Percentiles rank a stretch among this genome's conserved stretches.
These are phyloP conservation scores for Acrobasis suavella DNA, from an alignment of 2,888 invertebrate species.

Conservation along the genomic window DNA sequence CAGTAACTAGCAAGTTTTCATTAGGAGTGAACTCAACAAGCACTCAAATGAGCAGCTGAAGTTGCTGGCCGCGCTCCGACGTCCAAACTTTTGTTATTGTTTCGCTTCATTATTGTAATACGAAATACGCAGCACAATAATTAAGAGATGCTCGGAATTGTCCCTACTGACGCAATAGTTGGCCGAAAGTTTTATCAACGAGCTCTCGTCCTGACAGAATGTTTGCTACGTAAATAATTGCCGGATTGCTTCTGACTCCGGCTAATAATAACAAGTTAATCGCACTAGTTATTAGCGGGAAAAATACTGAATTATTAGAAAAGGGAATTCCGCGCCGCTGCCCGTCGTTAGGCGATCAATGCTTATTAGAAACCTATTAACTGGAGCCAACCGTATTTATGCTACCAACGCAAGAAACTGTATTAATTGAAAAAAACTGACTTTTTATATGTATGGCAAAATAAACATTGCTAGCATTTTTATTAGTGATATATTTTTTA, in stretches of 20 bases:
- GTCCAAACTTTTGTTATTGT: slow-evolving; percentile 81
- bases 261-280: slow-evolving; percentile 66
- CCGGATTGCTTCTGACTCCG: slow-evolving; percentile 55
- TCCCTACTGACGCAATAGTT: slow-evolving; percentile 71
- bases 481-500: not conserved
- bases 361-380: slow-evolving; percentile 61
- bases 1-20: slow-evolving; percentile 76
- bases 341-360: slow-evolving; percentile 44
- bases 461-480: not conserved
- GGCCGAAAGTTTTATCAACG: slow-evolving; percentile 67
- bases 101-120: slow-evolving; percentile 81
- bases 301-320: slow-evolving; percentile 50
- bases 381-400: slow-evolving; percentile 43
- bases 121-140: slow-evolving; percentile 77
- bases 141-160: slow-evolving; percentile 77
- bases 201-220: slow-evolving; percentile 63
- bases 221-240: slow-evolving; percentile 69
- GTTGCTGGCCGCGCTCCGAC: slow-evolving; percentile 65
- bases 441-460: slow-evolving; percentile 1
- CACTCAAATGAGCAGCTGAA: slow-evolving; percentile 75
- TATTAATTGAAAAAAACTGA: slow-evolving; percentile 22
- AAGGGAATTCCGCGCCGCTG: slow-evolving; percentile 40
- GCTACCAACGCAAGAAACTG: slow-evolving; percentile 23
- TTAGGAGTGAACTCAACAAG: slow-evolving; percentile 72
- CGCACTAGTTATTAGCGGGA: slow-evolving; percentile 55